These are phyloP conservation scores for Orientallactaga bullata DNA, from an alignment of 2,113 vertebrate genomes.

Conservation along the genomic window DNA sequence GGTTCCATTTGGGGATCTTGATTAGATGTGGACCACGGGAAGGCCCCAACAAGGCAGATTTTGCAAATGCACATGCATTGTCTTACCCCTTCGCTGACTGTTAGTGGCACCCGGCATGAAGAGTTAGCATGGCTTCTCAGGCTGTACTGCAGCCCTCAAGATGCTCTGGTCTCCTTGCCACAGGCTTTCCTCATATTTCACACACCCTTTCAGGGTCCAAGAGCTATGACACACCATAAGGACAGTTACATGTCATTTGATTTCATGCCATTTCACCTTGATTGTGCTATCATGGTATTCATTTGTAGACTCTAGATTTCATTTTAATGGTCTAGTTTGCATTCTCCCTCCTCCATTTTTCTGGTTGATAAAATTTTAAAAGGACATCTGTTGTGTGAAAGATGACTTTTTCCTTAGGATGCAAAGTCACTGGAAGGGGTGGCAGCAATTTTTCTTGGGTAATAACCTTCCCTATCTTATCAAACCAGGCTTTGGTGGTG, in stretches of 20 bases:
- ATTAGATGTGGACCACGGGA: not conserved
- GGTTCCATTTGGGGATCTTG: not conserved
- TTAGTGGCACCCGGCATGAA: no score
- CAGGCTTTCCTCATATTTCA: no score
- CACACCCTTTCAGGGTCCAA: not conserved
- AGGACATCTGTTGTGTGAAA: conserved; percentile 71
- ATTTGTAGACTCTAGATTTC: conserved; percentile 64
- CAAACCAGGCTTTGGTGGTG: conserved; percentile 57
- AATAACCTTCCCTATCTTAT: conserved; percentile 76
- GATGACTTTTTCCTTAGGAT: conserved; percentile 60
- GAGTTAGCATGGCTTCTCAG: not conserved
- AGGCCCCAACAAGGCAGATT: not conserved
- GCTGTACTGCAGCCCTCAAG: no score
- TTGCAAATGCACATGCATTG: not conserved
- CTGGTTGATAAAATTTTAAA: conserved; percentile 77
- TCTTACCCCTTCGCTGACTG: not conserved
- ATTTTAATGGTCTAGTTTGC: conserved; percentile 66
- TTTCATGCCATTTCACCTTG: conserved; percentile 41
- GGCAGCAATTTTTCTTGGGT: conserved; percentile 71
- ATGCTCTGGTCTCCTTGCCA: rapidly evolving
- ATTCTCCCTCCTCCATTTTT: conserved; percentile 51
- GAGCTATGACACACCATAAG: not conserved
- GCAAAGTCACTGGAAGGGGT: conserved; percentile 41
- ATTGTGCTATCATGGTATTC: conserved; percentile 46
- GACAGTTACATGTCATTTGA: conserved; percentile 46